phyloP scores from a whole-genome alignment of 2,113 vertebrate genomes.

The Siniperca knerii region DNA sequence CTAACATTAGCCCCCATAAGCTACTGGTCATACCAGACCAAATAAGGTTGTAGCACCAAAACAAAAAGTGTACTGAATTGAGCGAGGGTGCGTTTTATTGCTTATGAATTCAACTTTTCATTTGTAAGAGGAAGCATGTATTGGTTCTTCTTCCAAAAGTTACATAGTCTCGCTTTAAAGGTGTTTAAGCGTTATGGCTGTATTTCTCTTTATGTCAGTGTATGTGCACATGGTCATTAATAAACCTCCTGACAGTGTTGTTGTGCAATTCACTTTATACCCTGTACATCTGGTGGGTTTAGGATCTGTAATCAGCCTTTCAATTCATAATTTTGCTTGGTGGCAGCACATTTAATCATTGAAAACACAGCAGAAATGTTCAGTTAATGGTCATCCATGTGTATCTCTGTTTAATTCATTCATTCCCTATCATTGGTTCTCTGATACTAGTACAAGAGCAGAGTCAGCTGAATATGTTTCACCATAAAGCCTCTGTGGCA shows the following conservation, averaged over 20 bases:
- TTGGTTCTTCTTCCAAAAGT: background rate
- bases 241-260: background rate
- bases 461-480: slow-evolving; percentile 52
- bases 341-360: background rate
- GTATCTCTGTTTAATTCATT: slow-evolving; percentile 29
- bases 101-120: background rate
- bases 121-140: background rate
- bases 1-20: no score
- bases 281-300: background rate
- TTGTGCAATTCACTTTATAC: background rate
- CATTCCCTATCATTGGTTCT: slow-evolving; percentile 10
- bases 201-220: background rate
- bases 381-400: slow-evolving; percentile 11
- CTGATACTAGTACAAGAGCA: slow-evolving; percentile 31
- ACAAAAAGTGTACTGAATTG: background rate
- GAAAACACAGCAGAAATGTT: slow-evolving; percentile 11
- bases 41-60: background rate
- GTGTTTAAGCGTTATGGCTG: background rate
- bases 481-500: slow-evolving; percentile 43
- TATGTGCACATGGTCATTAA: background rate
- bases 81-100: background rate
- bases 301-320: background rate
- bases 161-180: background rate
- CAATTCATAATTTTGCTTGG: background rate
- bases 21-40: background rate